phyloP scores from a whole-genome alignment of 2,797 vertebrate species.

The Falco columbarius region DNA sequence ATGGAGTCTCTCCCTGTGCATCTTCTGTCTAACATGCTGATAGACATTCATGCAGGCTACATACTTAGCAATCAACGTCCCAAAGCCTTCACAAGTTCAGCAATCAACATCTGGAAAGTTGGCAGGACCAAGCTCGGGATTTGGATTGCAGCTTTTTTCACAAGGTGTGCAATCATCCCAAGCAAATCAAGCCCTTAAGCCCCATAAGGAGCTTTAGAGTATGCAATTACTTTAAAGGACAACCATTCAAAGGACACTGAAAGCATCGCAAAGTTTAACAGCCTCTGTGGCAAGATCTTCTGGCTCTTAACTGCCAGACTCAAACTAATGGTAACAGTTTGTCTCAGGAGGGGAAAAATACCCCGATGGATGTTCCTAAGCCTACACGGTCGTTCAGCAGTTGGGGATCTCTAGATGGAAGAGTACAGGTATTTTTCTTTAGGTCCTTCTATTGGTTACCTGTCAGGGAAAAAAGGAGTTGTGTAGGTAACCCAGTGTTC shows the following conservation, averaged over 20 bases:
- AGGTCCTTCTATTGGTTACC: background rate
- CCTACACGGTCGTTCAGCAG: background rate
- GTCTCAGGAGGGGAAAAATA: background rate
- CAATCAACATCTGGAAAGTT: background rate
- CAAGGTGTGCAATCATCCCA: slow-evolving; percentile 31
- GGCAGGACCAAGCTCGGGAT: background rate
- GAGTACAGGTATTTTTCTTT: background rate
- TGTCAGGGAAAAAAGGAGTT: background rate
- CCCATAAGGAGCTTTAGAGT: slow-evolving; percentile 11
- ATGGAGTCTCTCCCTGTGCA: background rate
- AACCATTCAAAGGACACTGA: slow-evolving; percentile 12
- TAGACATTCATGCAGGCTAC: background rate
- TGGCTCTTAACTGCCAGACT: background rate
- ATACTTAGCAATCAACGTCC: background rate
- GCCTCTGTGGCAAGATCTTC: background rate
- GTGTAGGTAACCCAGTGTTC: background rate
- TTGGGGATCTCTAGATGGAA: background rate
- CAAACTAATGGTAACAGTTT: background rate
- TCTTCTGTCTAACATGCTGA: background rate
- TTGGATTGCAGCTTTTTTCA: slow-evolving; percentile 19
- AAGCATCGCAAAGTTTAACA: slow-evolving; percentile 28
- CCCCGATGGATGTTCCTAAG: background rate
- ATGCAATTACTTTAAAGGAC: slow-evolving; percentile 20
- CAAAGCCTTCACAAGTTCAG: background rate
- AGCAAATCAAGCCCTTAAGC: slow-evolving; percentile 41